phyloP scores from a whole-genome alignment of 2,113 vertebrate genomes.

The Corythaixoides concolor region DNA sequence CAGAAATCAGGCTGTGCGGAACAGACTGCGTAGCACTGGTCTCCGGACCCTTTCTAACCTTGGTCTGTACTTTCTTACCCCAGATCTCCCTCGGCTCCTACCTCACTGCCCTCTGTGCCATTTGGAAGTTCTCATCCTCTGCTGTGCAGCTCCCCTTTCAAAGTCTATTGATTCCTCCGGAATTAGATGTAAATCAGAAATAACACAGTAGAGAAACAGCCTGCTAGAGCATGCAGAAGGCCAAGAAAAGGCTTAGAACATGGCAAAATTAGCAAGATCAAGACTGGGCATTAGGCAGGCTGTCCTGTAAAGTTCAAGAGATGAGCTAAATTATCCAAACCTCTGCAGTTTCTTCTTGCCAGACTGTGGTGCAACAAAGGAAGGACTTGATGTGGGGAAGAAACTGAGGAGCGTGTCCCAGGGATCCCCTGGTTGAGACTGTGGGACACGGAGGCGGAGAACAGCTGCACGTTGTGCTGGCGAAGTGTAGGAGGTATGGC shows the following conservation, averaged over 20 bases:
- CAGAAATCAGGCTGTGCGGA: not conserved
- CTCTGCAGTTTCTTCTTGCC: not conserved
- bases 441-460: not conserved
- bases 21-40: not conserved
- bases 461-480: not conserved
- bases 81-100: not conserved
- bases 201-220: not conserved
- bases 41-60: not conserved
- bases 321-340: not conserved
- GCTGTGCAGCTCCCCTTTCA: not conserved
- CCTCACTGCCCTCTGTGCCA: not conserved
- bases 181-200: not conserved
- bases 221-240: not conserved
- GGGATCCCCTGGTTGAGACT: not conserved
- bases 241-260: not conserved
- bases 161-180: not conserved
- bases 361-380: not conserved
- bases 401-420: not conserved
- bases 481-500: not conserved
- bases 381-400: not conserved
- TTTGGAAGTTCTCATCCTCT: not conserved
- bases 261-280: not conserved
- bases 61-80: not conserved
- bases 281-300: not conserved
- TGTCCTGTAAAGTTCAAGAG: not conserved